Base-by-base conservation (phyloP, 2,888 invertebrate species). In the Ypsolopha sequella region DNA sequence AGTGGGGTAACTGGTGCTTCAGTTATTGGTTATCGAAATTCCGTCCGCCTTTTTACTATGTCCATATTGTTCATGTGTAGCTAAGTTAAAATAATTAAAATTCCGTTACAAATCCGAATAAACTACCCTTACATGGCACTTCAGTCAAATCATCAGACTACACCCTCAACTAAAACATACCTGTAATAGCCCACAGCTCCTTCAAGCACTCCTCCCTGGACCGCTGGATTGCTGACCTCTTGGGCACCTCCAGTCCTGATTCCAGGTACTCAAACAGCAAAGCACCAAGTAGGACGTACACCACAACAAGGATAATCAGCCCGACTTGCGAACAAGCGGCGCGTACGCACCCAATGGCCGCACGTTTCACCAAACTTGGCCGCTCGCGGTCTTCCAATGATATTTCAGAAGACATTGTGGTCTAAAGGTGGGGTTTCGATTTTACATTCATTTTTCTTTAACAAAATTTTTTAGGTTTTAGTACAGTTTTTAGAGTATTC, bases 101-200 rank as follows among this genome's bases (percentile, higher is more conserved):
- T 24, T 24, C 24, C 24, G 24, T 24, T 24, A 24, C 2, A 24
- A 3, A 24, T 24, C 24, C 24, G 24, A 24, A 24, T 3, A 24
- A 24, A 24, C 24, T 3, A 24, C 24, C 24, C 24, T 24, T 24
- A 24, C n/a, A n/a, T n/a, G n/a, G n/a, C n/a, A n/a, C n/a, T n/a
- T n/a, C n/a, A n/a, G n/a, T n/a, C n/a, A n/a, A n/a, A n/a, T n/a
- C n/a, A n/a, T n/a, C n/a, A n/a, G n/a, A 3, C 24, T 24, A 24
- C 24, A 24, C 4, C 2, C 2, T 24, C 24, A 24, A 24, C 24
- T 24, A 24, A 2, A 50, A 64, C 89, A 82, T 65, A 93, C 94
- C 93, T 89, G 93, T 93, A 61, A 93, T 93, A 57, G 91, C 90
- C 93, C 93, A 93, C 10, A 94, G 88, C 68, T 93, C 92, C 59